Conservation (phyloP, 2,888 invertebrate species). For the Luffia ferchaultella region DNA sequence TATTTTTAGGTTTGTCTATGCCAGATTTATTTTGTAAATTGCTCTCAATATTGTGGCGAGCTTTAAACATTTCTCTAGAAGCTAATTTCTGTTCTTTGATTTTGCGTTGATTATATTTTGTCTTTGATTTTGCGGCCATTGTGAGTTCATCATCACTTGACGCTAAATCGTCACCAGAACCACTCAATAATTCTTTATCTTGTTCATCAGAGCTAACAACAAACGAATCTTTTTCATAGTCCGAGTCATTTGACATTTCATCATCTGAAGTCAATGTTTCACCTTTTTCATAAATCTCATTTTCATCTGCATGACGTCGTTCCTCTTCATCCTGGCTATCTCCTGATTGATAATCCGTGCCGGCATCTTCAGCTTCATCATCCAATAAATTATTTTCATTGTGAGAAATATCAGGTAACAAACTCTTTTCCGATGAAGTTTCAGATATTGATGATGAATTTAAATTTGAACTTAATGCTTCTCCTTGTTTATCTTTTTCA, state of each 20-base stretch:
- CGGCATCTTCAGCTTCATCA: constrained; percentile 45
- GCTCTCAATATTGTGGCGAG: constrained; percentile 30
- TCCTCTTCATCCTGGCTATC: constrained; percentile 58
- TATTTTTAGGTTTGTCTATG: neutral
- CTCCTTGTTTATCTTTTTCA: neutral
- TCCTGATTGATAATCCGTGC: constrained; percentile 51
- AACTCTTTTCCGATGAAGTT: constrained; percentile 17
- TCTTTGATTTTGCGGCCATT: constrained; percentile 47
- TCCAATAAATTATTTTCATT: constrained; percentile 23
- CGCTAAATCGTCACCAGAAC: constrained; percentile 50
- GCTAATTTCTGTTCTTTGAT: constrained; percentile 48
- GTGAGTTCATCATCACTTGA: constrained; percentile 48
- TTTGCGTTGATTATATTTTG: constrained; percentile 47
- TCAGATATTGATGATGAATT: neutral
- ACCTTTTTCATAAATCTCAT: constrained; percentile 56
- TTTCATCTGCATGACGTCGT: constrained; percentile 47
- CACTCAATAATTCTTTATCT: constrained; percentile 45
- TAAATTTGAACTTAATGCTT: constrained; percentile 12
- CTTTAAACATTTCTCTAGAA: constrained; percentile 51
- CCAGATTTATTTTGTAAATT: neutral
- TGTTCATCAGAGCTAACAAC: constrained; percentile 57
- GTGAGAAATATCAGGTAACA: constrained; percentile 20
- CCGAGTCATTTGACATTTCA: constrained; percentile 39
- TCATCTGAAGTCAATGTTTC: constrained; percentile 60
- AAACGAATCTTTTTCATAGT: constrained; percentile 63